phyloP scores from a whole-genome alignment of 2,113 vertebrate genomes.

The Peucedramus taeniatus region DNA sequence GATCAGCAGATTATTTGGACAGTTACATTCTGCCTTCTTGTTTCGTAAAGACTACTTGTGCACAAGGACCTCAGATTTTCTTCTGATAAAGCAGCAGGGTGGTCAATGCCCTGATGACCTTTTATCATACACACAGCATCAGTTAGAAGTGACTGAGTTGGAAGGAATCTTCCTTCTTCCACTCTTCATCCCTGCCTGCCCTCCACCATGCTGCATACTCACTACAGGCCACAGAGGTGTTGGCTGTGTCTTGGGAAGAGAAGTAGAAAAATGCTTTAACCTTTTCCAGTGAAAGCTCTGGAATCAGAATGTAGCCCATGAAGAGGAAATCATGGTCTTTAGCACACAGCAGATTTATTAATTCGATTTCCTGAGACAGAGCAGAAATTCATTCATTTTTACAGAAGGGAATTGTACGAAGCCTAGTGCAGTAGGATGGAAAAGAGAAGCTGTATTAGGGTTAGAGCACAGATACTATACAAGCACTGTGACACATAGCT shows the following conservation, averaged over 20 bases:
- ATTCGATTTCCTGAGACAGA: rapidly evolving
- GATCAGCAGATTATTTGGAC: background rate
- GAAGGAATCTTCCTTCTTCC: background rate
- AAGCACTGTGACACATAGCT: background rate
- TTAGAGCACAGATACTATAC: background rate
- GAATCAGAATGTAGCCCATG: background rate
- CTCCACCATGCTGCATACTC: background rate
- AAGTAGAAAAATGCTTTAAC: background rate
- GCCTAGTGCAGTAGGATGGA: background rate
- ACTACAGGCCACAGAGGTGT: rapidly evolving
- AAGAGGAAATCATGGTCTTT: background rate
- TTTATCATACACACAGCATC: background rate
- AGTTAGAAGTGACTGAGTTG: background rate
- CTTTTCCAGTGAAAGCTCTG: background rate
- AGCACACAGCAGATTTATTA: background rate
- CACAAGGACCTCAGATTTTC: background rate
- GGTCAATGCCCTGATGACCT: background rate
- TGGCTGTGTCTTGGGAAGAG: background rate
- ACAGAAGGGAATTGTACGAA: background rate
- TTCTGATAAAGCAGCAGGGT: background rate
- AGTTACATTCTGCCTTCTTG: background rate
- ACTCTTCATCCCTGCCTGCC: background rate
- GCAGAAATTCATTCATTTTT: background rate
- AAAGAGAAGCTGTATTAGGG: background rate
- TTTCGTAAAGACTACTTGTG: background rate